Evolutionary conservation across 2,797 vertebrate genomes (phyloP), one percentile per base, ranked within the genome.

Genomic region (Rousettus madagascariensis): DNA sequence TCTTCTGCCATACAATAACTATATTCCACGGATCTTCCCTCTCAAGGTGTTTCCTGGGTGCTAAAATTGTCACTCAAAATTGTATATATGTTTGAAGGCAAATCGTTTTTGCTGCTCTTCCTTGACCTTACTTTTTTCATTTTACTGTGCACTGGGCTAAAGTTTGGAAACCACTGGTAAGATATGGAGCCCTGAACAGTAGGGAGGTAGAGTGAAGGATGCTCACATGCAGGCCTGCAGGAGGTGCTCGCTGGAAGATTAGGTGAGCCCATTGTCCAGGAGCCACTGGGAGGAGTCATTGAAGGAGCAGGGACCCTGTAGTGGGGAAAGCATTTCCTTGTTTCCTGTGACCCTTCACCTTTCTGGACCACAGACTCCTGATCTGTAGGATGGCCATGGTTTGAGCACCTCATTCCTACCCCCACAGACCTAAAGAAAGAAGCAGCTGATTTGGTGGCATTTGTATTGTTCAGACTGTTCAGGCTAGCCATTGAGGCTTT

Each of bases 1-100:
- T 84, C 94, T 97, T 96, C 77, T 94, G 38, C 15, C 71, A 26
- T 84, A 96, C n/a, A 69, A 53, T 72, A 77, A 96, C 91, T n/a
- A 83, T 95, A 61, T 95, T 94, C 95, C 96, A 94, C 0, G 95
- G 96, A 16, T 98, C 95, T 74, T 97, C 93, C 49, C 88, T 95
- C 94, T 98, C 97, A 86, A 97, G 71, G 10, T 88, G 68, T 22
- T 59, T 72, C 96, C 80, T 96, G 41, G 88, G 72, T 57, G 90
- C 71, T 78, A 78, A 61, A 33, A 85, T 97, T 43, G 55, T 69
- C 17, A 33, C 43, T 83, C 96, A 88, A 86, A 46, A 46, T 46
- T 72, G 93, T 96, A 66, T 96, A 85, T 4, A 98, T 94, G 97
- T 98, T 57, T 74, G 66, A 91, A 63, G 33, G 59, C 20, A 28